Base-by-base conservation (phyloP, 2,113 vertebrate genomes). In the Jaculus jaculus region DNA sequence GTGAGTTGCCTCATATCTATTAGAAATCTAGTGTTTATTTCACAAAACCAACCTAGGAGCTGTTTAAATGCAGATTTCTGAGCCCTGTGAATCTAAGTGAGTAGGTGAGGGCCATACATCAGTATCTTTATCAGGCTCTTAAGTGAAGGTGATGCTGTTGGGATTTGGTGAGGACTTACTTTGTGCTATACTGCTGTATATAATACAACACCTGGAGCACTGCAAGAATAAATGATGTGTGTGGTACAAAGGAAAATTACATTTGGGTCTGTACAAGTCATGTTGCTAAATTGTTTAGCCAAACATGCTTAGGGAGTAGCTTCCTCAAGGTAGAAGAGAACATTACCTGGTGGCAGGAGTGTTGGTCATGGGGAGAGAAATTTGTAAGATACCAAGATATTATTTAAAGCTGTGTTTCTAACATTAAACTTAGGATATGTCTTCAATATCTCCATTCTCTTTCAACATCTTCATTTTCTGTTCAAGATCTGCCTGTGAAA, bases 111-210 rank as follows among this genome's bases (percentile, higher is more conserved):
- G 12, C 24, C 51, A 63, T 6, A 5, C 51, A 74, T 37, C 39
- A 65, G 2, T 42, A 39, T 90, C 51, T 74, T 23, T 83, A 16
- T 75, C 21, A 92, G 66, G n/a, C 8, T 84, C 3, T 20, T 17
- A 28, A 34, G 3, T 68, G 66, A 58, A 4, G 5, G 2, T 11
- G 34, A 88, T 65, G 32, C 42, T 82, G 20, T 16, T 30, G 5
- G 24, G 23, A 1, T 6, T n/a, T n/a, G n/a, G n/a, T 0, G 0
- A 9, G 2, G 24, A 20, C 3, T 37, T 54, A 26, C 6, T 63
- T 47, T 78, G 63, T 78, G 23, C 54, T 80, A 4, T 9, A 30
- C 7, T 65, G 32, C 63, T 73, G 24, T 74, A 28, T 32, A 28
- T 34, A 32, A 26, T 0, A 13, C 34, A 9, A 16, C 16, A 51